Percentiles rank a stretch among this genome's conserved stretches.
Conservation (phyloP, 2,113 vertebrate species). For the Pyxicephalus adspersus region DNA sequence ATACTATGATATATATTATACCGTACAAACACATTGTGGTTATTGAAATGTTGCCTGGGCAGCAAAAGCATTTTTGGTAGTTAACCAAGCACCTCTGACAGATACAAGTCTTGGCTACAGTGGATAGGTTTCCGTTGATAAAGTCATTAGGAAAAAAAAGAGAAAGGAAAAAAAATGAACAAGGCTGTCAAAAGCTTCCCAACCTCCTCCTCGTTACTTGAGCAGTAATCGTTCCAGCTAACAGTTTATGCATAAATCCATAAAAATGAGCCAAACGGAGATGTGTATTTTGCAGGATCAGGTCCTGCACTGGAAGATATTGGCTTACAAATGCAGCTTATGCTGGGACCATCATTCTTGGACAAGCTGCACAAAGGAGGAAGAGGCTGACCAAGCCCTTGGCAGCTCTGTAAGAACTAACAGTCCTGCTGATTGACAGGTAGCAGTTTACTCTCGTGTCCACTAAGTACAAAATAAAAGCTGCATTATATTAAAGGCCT, state of each 20-base stretch:
- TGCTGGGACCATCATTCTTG: not conserved
- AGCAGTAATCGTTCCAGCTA: conserved; percentile 55
- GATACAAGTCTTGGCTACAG: not conserved
- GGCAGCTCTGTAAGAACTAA: not conserved
- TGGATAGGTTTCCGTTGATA: conserved; percentile 34
- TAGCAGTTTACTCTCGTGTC: no score
- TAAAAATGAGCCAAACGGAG: conserved; percentile 51
- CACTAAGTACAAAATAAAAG: no score
- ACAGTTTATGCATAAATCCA: conserved; percentile 56
- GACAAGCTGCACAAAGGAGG: not conserved
- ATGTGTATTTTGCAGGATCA: conserved; percentile 17
- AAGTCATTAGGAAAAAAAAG: conserved; percentile 40
- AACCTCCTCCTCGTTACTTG: conserved; percentile 52
- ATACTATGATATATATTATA: not conserved
- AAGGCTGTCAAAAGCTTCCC: conserved; percentile 40
- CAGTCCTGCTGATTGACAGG: no score
- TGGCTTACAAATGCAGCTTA: conserved; percentile 11
- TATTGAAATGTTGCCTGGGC: not conserved
- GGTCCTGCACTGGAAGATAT: conserved; percentile 2
- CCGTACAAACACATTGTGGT: not conserved
- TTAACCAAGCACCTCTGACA: not conserved
- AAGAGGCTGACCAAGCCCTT: not conserved
- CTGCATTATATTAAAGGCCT: no score
- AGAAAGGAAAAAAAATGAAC: conserved; percentile 17
- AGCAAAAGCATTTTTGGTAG: not conserved